Conservation (phyloP, 1,140 invertebrate species). For the Dendrolimus kikuchii region DNA sequence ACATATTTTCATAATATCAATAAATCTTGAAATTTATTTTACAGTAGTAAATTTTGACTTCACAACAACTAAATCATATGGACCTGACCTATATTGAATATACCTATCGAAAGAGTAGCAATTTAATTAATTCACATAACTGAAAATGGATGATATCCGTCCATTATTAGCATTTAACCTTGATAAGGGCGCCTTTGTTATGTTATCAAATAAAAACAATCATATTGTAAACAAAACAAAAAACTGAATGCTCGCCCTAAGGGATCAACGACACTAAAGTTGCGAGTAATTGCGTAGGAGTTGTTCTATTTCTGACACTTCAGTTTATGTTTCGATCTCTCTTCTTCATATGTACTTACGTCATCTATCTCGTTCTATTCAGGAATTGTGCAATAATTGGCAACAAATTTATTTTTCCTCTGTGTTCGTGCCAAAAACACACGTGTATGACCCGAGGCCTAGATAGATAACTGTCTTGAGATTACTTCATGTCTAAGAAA, state of each 20-base stretch:
- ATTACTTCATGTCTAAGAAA: too few species aligned
- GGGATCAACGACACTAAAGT: slow-evolving; percentile 57
- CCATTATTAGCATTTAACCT: neutral
- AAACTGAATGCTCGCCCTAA: slow-evolving; percentile 26
- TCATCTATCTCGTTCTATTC: slow-evolving; percentile 19
- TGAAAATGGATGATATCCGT: too few species aligned
- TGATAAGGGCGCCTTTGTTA: neutral
- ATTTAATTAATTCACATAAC: too few species aligned
- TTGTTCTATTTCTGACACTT: slow-evolving; percentile 47
- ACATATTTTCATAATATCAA: too few species aligned
- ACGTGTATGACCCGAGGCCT: slow-evolving; percentile 39
- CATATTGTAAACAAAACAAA: slow-evolving; percentile 12
- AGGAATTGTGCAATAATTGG: slow-evolving; percentile 61
- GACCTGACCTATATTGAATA: too few species aligned
- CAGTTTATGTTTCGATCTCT: slow-evolving; percentile 35
- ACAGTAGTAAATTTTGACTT: too few species aligned
- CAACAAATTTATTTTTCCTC: slow-evolving; percentile 36
- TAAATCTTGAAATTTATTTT: too few species aligned
- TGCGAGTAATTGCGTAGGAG: slow-evolving; percentile 46
- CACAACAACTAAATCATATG: too few species aligned
- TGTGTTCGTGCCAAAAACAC: slow-evolving; percentile 45
- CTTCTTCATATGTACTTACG: slow-evolving; percentile 19
- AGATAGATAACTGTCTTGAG: slow-evolving; percentile 10
- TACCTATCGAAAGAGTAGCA: too few species aligned
- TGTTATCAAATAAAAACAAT: slow-evolving; percentile 16